Evolutionary conservation across 2,113 vertebrate genomes (phyloP), one percentile per base, ranked within the genome.

Genomic region (Ctenodactylus gundi): DNA sequence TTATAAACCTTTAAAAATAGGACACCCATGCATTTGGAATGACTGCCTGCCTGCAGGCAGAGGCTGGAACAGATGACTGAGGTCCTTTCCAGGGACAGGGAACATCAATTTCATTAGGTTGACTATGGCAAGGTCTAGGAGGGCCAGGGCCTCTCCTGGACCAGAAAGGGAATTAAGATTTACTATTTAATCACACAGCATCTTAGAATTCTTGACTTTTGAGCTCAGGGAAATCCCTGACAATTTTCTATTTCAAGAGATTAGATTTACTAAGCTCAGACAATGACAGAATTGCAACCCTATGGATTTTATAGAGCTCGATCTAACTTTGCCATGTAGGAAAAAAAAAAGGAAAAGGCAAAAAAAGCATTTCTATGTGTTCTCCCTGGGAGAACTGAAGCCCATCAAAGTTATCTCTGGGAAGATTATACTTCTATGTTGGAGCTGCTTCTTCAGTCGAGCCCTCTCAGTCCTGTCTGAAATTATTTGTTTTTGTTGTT

Each of bases 1-100:
- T 31, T 77, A 1, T 10, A 51, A 76, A 82, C 72, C 65, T 95
- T 76, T 95, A 85, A 91, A 90, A 90, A 77, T 36, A 94, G 68
- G 46, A 60, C 64, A 78, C 82, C 36, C 34, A 67, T 60, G 36
- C 73, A 88, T 82, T 88, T 73, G 51, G 57, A 94, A 84, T 55
- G 39, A 75, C 7, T n/a, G 65, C 34, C 84, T 49, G 6, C 76
- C 46, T 87, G 55, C 60, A 91, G 53, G 84, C 23, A 75, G 51
- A 58, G 20, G 36, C 5, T 64, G 64, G 39, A 49, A 27, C 46
- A 81, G 81, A 68, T 62, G 65, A 83, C 64, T 1, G 25, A 75
- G 36, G 34, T 88, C 76, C 72, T 87, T 92, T 92, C 65, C n/a
- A 64, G 64, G 29, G 20, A 2, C 7, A 88, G 72, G 73, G 78